Conservation (phyloP, 2,797 vertebrate species). For the Nasua narica region DNA sequence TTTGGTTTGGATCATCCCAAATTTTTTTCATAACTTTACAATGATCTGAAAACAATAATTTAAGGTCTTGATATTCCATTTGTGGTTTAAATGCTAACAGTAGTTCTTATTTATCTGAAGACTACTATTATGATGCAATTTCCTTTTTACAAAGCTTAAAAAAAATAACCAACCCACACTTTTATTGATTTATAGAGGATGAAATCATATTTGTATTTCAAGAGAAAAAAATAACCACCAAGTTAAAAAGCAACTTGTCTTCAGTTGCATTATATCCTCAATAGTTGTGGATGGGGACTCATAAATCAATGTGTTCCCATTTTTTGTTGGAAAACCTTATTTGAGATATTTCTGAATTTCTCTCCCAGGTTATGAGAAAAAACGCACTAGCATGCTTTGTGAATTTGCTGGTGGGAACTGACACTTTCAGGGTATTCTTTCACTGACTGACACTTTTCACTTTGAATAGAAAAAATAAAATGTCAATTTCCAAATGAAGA, state of each 20-base stretch:
- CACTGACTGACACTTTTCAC: background rate
- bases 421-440: background rate
- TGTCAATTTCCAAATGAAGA: background rate
- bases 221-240: constrained; percentile 33
- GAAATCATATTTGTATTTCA: constrained; percentile 66
- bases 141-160: constrained; percentile 57
- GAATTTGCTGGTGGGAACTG: background rate
- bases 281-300: background rate
- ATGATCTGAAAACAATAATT: constrained; percentile 60
- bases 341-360: background rate
- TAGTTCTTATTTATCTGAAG: constrained; percentile 65
- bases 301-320: background rate
- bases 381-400: background rate
- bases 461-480: background rate
- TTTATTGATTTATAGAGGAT: constrained; percentile 66
- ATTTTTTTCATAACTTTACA: constrained; percentile 54
- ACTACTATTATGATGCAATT: constrained; percentile 73
- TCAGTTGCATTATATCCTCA: background rate
- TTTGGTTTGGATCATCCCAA: constrained; percentile 5
- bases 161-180: constrained; percentile 58
- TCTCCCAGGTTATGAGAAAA: background rate
- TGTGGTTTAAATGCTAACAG: constrained; percentile 62
- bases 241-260: constrained; percentile 44
- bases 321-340: background rate
- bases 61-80: constrained; percentile 63